A percentile compares a stretch with the other conserved stretches of the same genome.
These are phyloP conservation scores for Steinernema carpocapsae DNA, from an alignment of 2,888 invertebrate genomes.

Conservation along the genomic window DNA sequence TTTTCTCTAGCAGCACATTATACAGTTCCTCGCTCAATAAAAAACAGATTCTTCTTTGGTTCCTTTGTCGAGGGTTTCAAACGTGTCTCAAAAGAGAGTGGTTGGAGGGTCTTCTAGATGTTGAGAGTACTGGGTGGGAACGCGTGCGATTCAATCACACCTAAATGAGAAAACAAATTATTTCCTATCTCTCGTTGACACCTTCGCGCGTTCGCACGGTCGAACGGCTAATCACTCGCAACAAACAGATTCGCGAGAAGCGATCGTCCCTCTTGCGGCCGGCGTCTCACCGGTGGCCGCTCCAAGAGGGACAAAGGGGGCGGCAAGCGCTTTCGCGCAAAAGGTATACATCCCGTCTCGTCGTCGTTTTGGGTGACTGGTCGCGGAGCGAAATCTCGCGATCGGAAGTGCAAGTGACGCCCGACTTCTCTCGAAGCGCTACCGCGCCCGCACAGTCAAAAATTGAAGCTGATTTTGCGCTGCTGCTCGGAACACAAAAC, in stretches of 20 bases:
- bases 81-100: neutral
- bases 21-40: neutral
- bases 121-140: conserved; percentile 9
- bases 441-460: neutral
- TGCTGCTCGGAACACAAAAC: neutral
- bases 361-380: too few relatives aligned
- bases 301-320: too few relatives aligned
- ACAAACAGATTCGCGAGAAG: too few relatives aligned
- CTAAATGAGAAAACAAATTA: neutral
- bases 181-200: neutral
- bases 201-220: neutral
- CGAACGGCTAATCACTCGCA: neutral
- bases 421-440: too few relatives aligned
- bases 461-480: too few relatives aligned
- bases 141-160: conserved; percentile 28
- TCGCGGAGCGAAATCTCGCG: too few relatives aligned
- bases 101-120: neutral
- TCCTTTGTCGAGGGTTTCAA: neutral
- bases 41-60: neutral
- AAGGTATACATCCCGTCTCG: too few relatives aligned
- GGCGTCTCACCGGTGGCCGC: too few relatives aligned
- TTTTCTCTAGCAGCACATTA: conserved; percentile 16
- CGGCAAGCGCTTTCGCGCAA: too few relatives aligned
- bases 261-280: too few relatives aligned
- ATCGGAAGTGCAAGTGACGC: too few relatives aligned